Evolutionary conservation across 2,113 vertebrate genomes (phyloP).

Genomic region (Sorex fumeus): DNA sequence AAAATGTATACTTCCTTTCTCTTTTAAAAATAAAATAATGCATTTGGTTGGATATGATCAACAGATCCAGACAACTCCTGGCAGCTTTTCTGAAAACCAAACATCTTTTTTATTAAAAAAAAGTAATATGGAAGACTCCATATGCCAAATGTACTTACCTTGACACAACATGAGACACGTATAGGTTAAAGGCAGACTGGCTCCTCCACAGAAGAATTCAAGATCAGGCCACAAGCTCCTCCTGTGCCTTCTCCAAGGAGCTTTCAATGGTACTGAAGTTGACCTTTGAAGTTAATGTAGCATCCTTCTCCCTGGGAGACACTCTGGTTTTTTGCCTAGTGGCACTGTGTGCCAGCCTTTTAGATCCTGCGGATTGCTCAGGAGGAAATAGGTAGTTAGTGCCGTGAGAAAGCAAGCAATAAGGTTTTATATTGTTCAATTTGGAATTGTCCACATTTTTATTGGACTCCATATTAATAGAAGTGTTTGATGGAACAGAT

Average conservation of each 20-base stretch:
- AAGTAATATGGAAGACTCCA: not conserved
- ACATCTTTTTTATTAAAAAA: not conserved
- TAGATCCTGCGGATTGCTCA: not conserved
- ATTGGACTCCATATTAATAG: not conserved
- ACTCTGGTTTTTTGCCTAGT: not conserved
- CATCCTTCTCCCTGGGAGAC: not conserved
- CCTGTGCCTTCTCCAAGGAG: accelerated
- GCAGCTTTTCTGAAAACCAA: slow-evolving; percentile 13
- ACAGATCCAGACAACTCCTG: not conserved
- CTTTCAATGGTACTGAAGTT: accelerated
- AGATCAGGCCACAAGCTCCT: not conserved
- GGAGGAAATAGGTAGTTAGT: not conserved
- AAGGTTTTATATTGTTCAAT: not conserved
- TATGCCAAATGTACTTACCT: not conserved
- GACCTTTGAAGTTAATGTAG: not conserved
- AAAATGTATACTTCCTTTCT: no score
- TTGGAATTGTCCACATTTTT: slow-evolving; percentile 7
- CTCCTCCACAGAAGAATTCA: not conserved
- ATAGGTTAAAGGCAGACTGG: not conserved
- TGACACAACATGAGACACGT: not conserved
- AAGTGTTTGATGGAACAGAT: not conserved
- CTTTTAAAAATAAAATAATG: not conserved
- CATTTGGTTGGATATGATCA: not conserved
- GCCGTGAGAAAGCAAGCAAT: not conserved
- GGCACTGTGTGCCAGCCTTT: not conserved